phyloP scores from a whole-genome alignment of 2,888 invertebrate genomes.

The Rapana venosa region DNA sequence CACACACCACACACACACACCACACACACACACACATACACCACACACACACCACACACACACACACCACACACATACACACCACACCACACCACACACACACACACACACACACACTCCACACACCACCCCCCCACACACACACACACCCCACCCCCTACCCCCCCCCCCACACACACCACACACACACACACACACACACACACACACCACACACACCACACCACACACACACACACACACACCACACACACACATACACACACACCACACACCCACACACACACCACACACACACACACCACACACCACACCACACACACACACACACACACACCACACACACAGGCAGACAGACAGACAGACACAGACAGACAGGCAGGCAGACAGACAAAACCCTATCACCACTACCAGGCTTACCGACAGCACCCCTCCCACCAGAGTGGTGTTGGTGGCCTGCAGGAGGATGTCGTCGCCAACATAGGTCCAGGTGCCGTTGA shows the following conservation, averaged over 20 bases:
- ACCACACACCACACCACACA: not conserved
- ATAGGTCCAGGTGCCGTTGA: conserved; percentile 53
- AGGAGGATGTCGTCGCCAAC: conserved; percentile 53
- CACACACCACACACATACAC: too few relatives aligned
- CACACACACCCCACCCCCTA: not conserved
- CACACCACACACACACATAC: not conserved
- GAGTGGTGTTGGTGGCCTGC: conserved; percentile 52
- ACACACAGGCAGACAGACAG: not conserved
- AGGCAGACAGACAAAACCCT: not conserved
- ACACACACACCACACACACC: not conserved
- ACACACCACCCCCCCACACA: not conserved
- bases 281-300: not conserved
- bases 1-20: not conserved
- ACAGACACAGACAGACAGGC: not conserved
- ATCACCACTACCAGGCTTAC: conserved; percentile 43
- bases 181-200: not conserved
- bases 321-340: not conserved
- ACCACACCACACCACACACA: not conserved
- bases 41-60: not conserved
- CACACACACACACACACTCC: not conserved
- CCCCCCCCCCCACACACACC: too few relatives aligned
- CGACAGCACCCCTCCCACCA: conserved; percentile 53
- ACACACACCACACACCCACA: not conserved
- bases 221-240: too few relatives aligned
- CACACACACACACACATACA: not conserved